Base-by-base conservation (phyloP, 2,888 invertebrate species). In the Clunio marinus region DNA sequence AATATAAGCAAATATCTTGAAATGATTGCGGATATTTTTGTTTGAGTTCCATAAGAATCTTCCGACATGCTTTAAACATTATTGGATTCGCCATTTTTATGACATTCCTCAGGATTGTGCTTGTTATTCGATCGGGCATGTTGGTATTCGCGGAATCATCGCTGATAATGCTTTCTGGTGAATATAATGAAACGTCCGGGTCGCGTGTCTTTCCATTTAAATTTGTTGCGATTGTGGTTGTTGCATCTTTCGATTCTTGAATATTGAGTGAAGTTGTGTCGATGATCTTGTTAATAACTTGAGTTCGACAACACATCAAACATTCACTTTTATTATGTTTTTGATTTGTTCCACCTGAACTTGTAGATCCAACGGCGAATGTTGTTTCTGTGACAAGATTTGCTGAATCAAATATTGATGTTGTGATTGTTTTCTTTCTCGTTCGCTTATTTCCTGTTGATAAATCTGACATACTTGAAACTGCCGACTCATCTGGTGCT, bases 1-100 rank as follows among this genome's bases (percentile, higher is more conserved):
- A 95, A 80, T 94, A 97, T 17, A 96, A 83, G 78, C 97, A 97
- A 70, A 91, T 82, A 75, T 93, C 93, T 79, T 91, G 86, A 79
- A 90, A 90, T 70, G 85, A 81, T 32, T 85, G 83, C 2, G 89
- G 87, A 77, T 88, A 83, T 37, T 84, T 84, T 74, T 90, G 90
- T 74, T 89, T 88, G 69, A 88, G 78, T 70, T 87, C 84, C 15
- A 96, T 82, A 71, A 96, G 81, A 17, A 58, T 55, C 27, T 68
- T 68, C 15, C 58, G 41, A 25, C 58, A 68, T 45, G 93, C 89
- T 76, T 88, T 89, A 71, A 86, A 85, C 75, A 88, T 87, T 10
- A 91, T 85, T 51, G 91, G 91, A 79, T 91, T 91, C 35, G 89
- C 85, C 74, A 93, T 80, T 70, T 88, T 86, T 73, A 88, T 86